phyloP scores from a whole-genome alignment of 2,888 invertebrate species.

The Chaitophorus viminalis region DNA sequence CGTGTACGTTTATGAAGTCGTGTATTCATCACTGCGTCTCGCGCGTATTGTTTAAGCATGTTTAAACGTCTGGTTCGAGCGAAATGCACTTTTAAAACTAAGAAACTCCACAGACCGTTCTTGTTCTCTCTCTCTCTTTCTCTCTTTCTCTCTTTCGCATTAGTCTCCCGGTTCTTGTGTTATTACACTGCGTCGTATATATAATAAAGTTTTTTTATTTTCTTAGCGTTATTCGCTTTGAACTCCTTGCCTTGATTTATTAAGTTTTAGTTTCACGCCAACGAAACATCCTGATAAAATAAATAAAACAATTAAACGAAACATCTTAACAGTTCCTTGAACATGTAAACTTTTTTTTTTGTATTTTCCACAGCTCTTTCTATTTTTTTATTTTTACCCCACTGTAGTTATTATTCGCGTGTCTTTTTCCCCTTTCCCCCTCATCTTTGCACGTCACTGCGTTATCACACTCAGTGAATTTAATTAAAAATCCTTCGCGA shows the following conservation, averaged over 20 bases:
- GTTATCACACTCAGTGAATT: constrained; percentile 54
- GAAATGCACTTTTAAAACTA: background rate
- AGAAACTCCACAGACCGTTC: background rate
- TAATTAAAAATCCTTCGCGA: constrained; percentile 53
- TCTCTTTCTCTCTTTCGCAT: too few species aligned
- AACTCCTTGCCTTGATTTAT: constrained; percentile 1
- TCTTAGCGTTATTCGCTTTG: background rate
- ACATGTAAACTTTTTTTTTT: constrained; percentile 27
- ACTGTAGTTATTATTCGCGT: constrained; percentile 5
- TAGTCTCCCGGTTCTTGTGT: background rate
- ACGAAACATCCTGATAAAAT: constrained; percentile 19
- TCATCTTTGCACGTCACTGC: background rate
- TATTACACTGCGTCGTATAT: background rate
- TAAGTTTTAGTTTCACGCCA: constrained; percentile 5
- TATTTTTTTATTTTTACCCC: background rate
- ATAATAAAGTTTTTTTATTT: background rate
- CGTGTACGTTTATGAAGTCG: too few species aligned
- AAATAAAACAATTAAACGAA: constrained; percentile 45
- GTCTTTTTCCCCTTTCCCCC: background rate
- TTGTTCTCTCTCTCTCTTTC: too few species aligned
- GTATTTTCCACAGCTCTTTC: background rate
- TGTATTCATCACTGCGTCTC: background rate
- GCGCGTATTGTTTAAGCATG: background rate
- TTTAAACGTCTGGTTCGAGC: background rate
- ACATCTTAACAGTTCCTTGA: constrained; percentile 37